Evolutionary conservation across 2,113 vertebrate genomes (phyloP).

Genomic region (Ariopsis seemanni): DNA sequence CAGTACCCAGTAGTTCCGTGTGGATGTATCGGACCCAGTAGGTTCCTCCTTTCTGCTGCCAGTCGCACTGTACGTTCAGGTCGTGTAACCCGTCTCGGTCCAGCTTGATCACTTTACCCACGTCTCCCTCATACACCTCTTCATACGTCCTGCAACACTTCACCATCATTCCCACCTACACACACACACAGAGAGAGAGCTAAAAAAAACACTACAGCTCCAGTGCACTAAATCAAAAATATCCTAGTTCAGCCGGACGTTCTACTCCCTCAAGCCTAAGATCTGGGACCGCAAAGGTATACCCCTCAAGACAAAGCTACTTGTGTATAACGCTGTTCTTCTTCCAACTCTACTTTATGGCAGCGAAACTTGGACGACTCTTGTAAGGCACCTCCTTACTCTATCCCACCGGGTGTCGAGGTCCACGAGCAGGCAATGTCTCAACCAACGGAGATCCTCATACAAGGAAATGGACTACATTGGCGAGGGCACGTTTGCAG

Average conservation of each 20-base stretch:
- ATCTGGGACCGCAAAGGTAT: no score
- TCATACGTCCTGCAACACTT: slow-evolving; percentile 95
- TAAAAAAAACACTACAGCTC: neutral
- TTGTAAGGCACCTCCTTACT: no score
- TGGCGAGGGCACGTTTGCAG: no score
- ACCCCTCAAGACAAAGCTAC: no score
- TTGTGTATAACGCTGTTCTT: no score
- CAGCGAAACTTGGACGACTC: no score
- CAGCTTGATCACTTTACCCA: slow-evolving; percentile 96
- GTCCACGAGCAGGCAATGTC: no score
- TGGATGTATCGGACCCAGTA: slow-evolving; percentile 99
- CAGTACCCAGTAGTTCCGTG: slow-evolving; percentile 88
- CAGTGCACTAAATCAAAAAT: neutral
- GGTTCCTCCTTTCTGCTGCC: slow-evolving; percentile 97
- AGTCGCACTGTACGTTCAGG: slow-evolving; percentile 96
- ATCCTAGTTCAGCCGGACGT: neutral
- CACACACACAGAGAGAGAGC: neutral
- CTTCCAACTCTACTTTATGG: no score
- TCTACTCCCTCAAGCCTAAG: no score
- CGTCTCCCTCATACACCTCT: slow-evolving; percentile 94
- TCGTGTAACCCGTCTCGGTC: slow-evolving; percentile 96
- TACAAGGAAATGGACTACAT: no score
- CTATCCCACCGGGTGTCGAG: no score
- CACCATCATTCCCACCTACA: slow-evolving; percentile 98
- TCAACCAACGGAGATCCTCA: no score